Evolutionary conservation across 2,797 vertebrate species (phyloP), one percentile per base, ranked within the genome.

Genomic region (Phoxinus dragarum): DNA sequence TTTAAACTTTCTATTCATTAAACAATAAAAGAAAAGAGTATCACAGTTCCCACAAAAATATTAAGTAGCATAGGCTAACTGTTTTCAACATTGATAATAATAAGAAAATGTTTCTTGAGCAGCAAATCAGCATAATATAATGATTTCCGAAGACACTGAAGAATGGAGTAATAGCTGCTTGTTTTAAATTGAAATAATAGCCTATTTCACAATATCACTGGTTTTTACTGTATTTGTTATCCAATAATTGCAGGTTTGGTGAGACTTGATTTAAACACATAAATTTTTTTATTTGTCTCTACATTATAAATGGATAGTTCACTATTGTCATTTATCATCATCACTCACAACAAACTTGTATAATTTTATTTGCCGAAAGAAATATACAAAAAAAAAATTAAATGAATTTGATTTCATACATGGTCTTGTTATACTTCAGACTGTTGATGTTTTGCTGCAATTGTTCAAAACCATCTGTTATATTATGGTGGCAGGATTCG

Each of bases 401-500:
- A 74, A 76, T 74, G 44, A 67, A 69, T 68, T 42, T 36, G 82
- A 69, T 71, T 77, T 59, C 78, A 47, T 84, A 42, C 36, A 84
- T 71, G 19, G 19, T 23, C 64, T 84, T 56, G 74, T 69, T 56
- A 47, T 54, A 84, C 49, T 44, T 40, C 16, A 34, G 31, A 68
- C 47, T 67, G 59, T 84, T 79, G 21, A 56, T 38, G 52, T 85
- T 49, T 73, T 73, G 31, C 68, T n/a, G 67, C 56, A 80, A 47
- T 61, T 79, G 76, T 73, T 66, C 14, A 23, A 23, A 80, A 72
- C 76, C 54, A 80, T 85, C 76, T 85, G 67, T 72, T 73, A 72
- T 21, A 72, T 85, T 78, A 71, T 56, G 27, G 19, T 59, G 38
- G 82, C 66, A 78, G 49, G 68, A 78, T 84, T 56, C 52, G 69